Percentiles rank a stretch among this genome's conserved stretches.
These are phyloP conservation scores for Drosophila yakuba DNA, from an alignment of 1,140 invertebrate genomes.

Conservation along the genomic window DNA sequence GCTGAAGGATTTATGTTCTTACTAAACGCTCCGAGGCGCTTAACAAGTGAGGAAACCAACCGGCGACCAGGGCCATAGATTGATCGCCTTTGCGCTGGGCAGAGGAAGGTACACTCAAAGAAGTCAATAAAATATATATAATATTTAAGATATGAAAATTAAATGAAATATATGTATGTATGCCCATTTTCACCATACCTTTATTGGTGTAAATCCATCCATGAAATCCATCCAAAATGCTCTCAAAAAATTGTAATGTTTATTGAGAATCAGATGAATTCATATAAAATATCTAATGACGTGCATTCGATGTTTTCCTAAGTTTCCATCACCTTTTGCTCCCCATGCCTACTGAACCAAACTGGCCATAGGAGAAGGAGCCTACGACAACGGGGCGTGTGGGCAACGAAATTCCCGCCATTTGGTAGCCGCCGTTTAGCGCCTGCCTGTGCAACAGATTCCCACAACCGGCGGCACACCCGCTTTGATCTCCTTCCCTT, in stretches of 20 bases:
- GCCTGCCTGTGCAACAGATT: slow-evolving; percentile 63
- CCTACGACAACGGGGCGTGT: slow-evolving; percentile 64
- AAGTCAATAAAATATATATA: not conserved
- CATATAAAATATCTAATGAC: not conserved
- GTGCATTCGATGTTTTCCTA: too few relatives aligned
- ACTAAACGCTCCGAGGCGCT: slow-evolving; percentile 78
- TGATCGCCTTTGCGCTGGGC: slow-evolving; percentile 58
- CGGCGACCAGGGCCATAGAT: slow-evolving; percentile 58
- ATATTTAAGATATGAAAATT: not conserved
- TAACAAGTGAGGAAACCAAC: slow-evolving; percentile 71
- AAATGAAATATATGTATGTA: not conserved
- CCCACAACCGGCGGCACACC: slow-evolving; percentile 58
- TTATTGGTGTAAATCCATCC: too few relatives aligned
- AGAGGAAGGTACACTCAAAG: slow-evolving; percentile 24
- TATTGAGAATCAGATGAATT: not conserved
- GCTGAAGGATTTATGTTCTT: slow-evolving; percentile 84
- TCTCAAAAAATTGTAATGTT: too few relatives aligned
- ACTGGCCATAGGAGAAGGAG: not conserved
- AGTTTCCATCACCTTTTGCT: not conserved
- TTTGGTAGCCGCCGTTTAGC: slow-evolving; percentile 73
- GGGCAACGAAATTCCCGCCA: slow-evolving; percentile 73
- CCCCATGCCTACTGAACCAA: not conserved
- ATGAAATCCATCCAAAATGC: too few relatives aligned
- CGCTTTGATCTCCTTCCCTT: slow-evolving; percentile 61
- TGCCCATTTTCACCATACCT: too few relatives aligned